Base-by-base conservation (phyloP, 2,113 vertebrate genomes). In the Eurypyga helias region DNA sequence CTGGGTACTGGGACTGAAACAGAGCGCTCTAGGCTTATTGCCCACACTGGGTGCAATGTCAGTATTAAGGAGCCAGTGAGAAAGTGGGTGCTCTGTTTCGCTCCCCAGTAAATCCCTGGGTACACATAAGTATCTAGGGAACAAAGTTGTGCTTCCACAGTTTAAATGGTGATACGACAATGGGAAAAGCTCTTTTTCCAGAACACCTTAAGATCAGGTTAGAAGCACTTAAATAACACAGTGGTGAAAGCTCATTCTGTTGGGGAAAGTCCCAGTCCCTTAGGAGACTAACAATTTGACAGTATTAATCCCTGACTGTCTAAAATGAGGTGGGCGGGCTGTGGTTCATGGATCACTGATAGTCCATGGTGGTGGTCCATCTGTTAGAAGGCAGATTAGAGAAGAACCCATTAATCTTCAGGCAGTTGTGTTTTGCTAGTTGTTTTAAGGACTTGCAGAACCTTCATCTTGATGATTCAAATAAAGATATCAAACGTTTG, bases 401-500 rank as follows among this genome's bases (percentile, higher is more conserved):
- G 46, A 66, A 86, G 36, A 70, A 89, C 31, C 62, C 21, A 55
- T 77, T 70, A 66, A 62, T 88, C 52, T 80, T 85, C 34, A 80
- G 79, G 58, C 23, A 96, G 51, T 79, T 78, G 13, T 66, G 34
- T 25, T 70, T 94, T 69, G 13, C 64, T 81, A n/a, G 43, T 95
- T 92, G 58, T 83, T 92, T 86, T 77, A 75, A 67, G 43, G 51
- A 55, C 36, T 77, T 90, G 9, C 2, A 73, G 49, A 77, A 62
- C 31, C 29, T 86, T 90, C 33, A 48, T 71, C 52, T 67, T 73
- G 24, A 15, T 0, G 1, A 17, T 75, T 57, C 60, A 87, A 96
- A 93, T 81, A 54, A 88, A 86, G 51, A 45, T 55, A 83, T 71
- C 43, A 81, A 84, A 31, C 13, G 28, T 16, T 58, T 88, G 25